phyloP scores from a whole-genome alignment of 1,140 invertebrate species.

The Leptinotarsa texana region DNA sequence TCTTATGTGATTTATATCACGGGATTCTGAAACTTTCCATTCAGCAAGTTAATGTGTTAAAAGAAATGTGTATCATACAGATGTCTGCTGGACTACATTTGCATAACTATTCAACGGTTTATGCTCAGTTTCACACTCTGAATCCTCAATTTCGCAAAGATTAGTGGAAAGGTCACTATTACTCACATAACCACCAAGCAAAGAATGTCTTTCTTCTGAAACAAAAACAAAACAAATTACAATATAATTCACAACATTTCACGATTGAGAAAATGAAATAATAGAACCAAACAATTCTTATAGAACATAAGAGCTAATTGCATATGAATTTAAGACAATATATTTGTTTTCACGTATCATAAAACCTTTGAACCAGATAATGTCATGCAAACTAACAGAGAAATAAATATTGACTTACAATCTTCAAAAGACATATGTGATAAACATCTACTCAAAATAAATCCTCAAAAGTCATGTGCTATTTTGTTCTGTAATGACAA shows the following conservation, averaged over 20 bases:
- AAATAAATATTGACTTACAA: too few relatives aligned
- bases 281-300: too few relatives aligned
- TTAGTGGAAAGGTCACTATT: conserved; percentile 85
- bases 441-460: too few relatives aligned
- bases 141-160: conserved; percentile 92
- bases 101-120: conserved; percentile 60
- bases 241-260: background rate
- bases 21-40: background rate
- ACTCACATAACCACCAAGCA: conserved; percentile 70
- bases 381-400: too few relatives aligned
- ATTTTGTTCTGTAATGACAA: too few relatives aligned
- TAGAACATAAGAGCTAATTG: too few relatives aligned
- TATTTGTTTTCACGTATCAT: too few relatives aligned
- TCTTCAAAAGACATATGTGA: too few relatives aligned
- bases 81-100: background rate
- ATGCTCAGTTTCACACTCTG: conserved; percentile 71
- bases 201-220: conserved; percentile 73
- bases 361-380: too few relatives aligned
- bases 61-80: background rate
- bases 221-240: conserved; percentile 30
- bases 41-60: background rate
- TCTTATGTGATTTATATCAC: background rate
- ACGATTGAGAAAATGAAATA: background rate
- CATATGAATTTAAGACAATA: too few relatives aligned
- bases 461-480: too few relatives aligned